A percentile compares a stretch with the other conserved stretches of the same genome.
Evolutionary conservation across 2,888 invertebrate species (phyloP).

Genomic region (Trissoscelio sp.): DNA sequence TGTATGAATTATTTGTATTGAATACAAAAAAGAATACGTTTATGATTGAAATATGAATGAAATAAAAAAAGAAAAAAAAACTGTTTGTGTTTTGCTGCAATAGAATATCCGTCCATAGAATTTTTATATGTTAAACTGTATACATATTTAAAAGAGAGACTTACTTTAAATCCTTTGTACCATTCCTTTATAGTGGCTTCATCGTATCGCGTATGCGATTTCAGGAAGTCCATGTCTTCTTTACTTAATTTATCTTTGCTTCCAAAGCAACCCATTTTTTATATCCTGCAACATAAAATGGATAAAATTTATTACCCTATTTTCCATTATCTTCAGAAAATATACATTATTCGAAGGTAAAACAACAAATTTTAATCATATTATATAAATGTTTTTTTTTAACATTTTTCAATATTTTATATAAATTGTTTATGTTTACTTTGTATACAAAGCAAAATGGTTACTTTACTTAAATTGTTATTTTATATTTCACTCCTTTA

Average conservation of each 20-base stretch:
- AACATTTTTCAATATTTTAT: too few relatives aligned
- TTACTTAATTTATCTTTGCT: constrained; percentile 98
- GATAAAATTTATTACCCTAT: constrained; percentile 19
- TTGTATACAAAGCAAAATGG: too few relatives aligned
- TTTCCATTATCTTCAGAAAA: not conserved
- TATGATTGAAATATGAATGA: too few relatives aligned
- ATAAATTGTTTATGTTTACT: too few relatives aligned
- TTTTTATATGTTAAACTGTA: too few relatives aligned
- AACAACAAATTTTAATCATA: constrained; percentile 9
- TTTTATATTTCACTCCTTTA: too few relatives aligned
- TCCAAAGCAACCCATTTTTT: constrained; percentile 95
- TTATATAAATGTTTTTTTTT: not conserved
- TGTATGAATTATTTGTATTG: too few relatives aligned
- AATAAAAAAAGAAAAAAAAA: too few relatives aligned
- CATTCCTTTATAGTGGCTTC: constrained; percentile 99
- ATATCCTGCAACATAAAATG: constrained; percentile 80
- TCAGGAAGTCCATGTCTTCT: constrained; percentile 99
- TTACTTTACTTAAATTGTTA: too few relatives aligned
- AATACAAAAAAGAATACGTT: too few relatives aligned
- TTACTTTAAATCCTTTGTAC: constrained; percentile 99
- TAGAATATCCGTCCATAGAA: too few relatives aligned
- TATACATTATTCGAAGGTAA: not conserved
- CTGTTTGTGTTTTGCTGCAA: not conserved
- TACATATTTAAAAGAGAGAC: constrained; percentile 75
- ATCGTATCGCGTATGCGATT: constrained; percentile 98